Conservation (phyloP, 2,797 vertebrate species). For the Tragopan temminckii region DNA sequence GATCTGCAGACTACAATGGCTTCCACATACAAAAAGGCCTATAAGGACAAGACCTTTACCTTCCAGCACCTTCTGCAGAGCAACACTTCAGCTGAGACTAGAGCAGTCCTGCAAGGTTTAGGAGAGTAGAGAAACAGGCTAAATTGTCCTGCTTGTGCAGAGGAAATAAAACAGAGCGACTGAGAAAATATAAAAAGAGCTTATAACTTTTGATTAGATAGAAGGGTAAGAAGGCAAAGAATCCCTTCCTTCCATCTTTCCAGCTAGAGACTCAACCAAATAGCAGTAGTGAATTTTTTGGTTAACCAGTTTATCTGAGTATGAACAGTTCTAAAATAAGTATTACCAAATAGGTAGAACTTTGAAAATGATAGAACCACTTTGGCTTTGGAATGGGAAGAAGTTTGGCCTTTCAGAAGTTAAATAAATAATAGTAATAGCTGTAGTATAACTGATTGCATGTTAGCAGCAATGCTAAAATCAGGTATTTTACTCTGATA, state of each 20-base stretch:
- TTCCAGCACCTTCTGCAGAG: background rate
- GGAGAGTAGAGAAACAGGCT: background rate
- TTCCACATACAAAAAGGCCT: background rate
- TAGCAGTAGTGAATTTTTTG: background rate
- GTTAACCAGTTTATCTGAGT: background rate
- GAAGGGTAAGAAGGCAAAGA: background rate
- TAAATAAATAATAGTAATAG: background rate
- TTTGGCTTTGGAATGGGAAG: background rate
- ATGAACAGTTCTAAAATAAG: background rate
- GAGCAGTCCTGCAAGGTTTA: background rate
- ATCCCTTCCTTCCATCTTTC: background rate
- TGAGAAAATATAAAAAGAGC: background rate
- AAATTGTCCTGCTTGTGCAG: background rate
- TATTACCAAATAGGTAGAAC: background rate
- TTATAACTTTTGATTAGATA: background rate
- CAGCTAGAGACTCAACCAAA: background rate
- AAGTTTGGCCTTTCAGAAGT: background rate
- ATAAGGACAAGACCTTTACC: conserved; percentile 22
- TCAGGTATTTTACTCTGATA: background rate
- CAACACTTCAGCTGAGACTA: background rate
- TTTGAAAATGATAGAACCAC: background rate
- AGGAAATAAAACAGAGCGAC: background rate
- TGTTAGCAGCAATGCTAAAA: background rate
- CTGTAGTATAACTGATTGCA: background rate
- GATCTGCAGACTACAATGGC: background rate